Conservation (phyloP, 2,888 invertebrate genomes). For the Drosophila barbarae region DNA sequence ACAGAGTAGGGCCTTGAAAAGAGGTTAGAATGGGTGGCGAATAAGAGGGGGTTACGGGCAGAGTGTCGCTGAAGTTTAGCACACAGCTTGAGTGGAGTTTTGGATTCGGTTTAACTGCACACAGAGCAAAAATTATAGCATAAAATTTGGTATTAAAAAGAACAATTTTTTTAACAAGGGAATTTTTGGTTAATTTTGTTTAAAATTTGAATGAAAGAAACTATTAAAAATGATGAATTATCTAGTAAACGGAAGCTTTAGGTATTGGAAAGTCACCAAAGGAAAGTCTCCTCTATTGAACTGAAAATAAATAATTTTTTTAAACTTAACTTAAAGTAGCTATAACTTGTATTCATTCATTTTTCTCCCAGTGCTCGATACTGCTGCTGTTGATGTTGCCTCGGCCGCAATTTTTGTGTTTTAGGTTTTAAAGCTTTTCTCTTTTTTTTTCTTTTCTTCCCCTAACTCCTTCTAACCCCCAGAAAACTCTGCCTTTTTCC, state of each 20-base stretch:
- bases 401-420: slow-evolving; percentile 72
- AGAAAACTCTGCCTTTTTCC: slow-evolving; percentile 15
- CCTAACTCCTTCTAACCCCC: not conserved
- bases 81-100: slow-evolving; percentile 59
- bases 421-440: slow-evolving; percentile 61
- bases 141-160: too few species aligned
- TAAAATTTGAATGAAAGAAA: too few species aligned
- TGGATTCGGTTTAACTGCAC: slow-evolving; percentile 27
- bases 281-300: too few species aligned
- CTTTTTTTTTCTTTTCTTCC: slow-evolving; percentile 29
- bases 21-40: slow-evolving; percentile 1
- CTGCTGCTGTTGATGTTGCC: slow-evolving; percentile 52
- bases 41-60: slow-evolving; percentile 24
- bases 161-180: too few species aligned
- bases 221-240: too few species aligned
- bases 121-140: not conserved
- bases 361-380: slow-evolving; percentile 8
- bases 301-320: not conserved
- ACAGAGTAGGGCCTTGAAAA: not conserved
- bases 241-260: too few species aligned
- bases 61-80: slow-evolving; percentile 68
- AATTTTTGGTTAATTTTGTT: too few species aligned
- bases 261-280: too few species aligned
- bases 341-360: accelerated
- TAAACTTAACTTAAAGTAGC: not conserved